These are phyloP conservation scores for Caloenas nicobarica DNA, from an alignment of 2,113 vertebrate species.

Conservation along the genomic window DNA sequence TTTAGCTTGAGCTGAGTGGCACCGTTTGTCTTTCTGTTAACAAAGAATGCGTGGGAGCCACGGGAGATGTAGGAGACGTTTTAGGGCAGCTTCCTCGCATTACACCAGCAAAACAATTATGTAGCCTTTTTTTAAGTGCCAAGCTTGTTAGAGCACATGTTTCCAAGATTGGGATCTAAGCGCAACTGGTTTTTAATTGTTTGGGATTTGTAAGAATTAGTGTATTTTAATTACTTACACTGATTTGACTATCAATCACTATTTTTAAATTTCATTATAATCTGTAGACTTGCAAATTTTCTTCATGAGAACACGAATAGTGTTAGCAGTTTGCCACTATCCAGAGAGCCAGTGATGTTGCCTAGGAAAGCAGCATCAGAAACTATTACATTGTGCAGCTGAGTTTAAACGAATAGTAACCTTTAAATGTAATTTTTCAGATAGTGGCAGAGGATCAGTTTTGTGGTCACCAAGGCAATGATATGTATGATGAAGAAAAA, in stretches of 20 bases:
- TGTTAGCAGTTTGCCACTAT: neutral
- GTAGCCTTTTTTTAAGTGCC: neutral
- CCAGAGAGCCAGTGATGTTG: neutral
- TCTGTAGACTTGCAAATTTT: neutral
- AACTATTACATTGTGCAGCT: neutral
- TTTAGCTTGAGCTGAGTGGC: neutral
- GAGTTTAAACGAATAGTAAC: neutral
- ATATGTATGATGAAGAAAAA: slow-evolving; percentile 99
- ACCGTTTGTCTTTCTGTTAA: neutral
- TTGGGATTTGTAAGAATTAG: neutral
- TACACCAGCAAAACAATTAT: neutral
- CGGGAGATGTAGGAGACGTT: neutral
- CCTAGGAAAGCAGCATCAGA: neutral
- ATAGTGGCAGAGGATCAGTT: slow-evolving; percentile 99
- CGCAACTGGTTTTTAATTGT: neutral
- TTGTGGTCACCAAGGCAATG: slow-evolving; percentile 98
- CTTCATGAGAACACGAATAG: neutral
- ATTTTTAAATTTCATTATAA: neutral
- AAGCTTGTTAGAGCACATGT: neutral
- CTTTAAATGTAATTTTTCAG: slow-evolving; percentile 69
- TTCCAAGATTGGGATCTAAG: slow-evolving; percentile 6
- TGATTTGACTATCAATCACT: neutral
- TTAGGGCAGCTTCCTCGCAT: neutral
- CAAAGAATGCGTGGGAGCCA: no score
- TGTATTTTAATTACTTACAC: neutral